These are phyloP conservation scores for Sphyrna mokarran DNA, from an alignment of 2,113 vertebrate genomes.

Conservation along the genomic window DNA sequence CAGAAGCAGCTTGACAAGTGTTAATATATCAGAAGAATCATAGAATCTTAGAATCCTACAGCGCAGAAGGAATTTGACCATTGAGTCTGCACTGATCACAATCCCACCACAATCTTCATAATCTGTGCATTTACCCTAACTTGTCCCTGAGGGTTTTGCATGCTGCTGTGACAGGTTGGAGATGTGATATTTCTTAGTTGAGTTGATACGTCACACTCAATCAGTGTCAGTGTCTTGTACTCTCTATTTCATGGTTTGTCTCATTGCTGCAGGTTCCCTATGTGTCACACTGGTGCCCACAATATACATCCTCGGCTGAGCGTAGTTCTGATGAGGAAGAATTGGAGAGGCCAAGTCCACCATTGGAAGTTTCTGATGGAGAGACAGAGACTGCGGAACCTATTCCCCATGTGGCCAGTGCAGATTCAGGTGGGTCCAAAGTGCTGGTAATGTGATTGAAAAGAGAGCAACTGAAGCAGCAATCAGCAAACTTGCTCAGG, in stretches of 20 bases:
- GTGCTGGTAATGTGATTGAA: background rate
- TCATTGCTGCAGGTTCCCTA: constrained; percentile 55
- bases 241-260: background rate
- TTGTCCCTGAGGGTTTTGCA: background rate
- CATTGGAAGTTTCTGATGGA: constrained; percentile 89
- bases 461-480: background rate
- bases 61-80: too few relatives aligned
- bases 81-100: too few relatives aligned
- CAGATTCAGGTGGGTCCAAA: constrained; percentile 71
- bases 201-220: background rate
- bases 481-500: background rate
- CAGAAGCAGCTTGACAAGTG: too few relatives aligned
- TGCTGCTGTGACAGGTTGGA: background rate
- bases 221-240: background rate
- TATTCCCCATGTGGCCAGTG: constrained; percentile 63
- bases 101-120: too few relatives aligned
- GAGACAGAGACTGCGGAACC: constrained; percentile 74
- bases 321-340: constrained; percentile 92
- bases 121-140: too few relatives aligned
- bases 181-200: background rate
- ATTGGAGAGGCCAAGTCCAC: constrained; percentile 75
- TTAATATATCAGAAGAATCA: background rate
- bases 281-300: constrained; percentile 62
- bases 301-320: constrained; percentile 66
- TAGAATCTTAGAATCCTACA: too few relatives aligned